Base-by-base conservation (phyloP, 2,797 vertebrate species). In the Distichodus sexfasciatus region DNA sequence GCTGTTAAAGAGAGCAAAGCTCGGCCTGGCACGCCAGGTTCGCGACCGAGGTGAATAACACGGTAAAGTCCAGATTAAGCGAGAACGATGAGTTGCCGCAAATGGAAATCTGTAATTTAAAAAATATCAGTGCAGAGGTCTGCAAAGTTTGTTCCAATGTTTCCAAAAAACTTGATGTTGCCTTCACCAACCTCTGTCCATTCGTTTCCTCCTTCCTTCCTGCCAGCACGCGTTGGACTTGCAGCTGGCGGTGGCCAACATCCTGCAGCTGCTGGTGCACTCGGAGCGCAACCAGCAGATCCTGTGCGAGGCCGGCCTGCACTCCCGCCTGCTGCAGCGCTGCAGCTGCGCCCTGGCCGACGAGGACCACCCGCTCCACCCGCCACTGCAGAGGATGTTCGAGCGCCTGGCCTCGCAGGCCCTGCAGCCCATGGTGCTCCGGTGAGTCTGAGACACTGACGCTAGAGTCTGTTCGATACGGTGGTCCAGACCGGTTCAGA, bases 341-440 rank as follows among this genome's bases (percentile, higher is more conserved):
- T 99, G 97, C 76, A 94, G 96, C 0, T 92, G 94, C 9, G 96
- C 97, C 0, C 89, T 99, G 74, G 92, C 93, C 0, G 95, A 99
- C 0, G 97, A 99, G 81, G 97, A 98, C 84, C 97, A 99, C 62
- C 90, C 94, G 0, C 88, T 99, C 46, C 97, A 99, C 79, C 96
- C 96, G 0, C 97, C 97, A 0, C 91, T 99, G 54, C 97, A 99
- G 85, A 91, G 97, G 70, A 98, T 96, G 93, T 99, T 99, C 47
- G 97, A 99, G 85, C 91, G 97, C 69, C 87, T 99, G 73, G 97
- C 96, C 33, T 98, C 97, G 0, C 97, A 99, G 86, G 96, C 96
- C 0, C 90, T 99, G 85, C 94, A 96, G 84, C 95, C 97, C 0
- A 93, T 96, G 90, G 96, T 95, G 29, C 87, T 99, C 75, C 96